Evolutionary conservation across 2,888 invertebrate genomes (phyloP).

Genomic region (Cosmopolites sordidus): DNA sequence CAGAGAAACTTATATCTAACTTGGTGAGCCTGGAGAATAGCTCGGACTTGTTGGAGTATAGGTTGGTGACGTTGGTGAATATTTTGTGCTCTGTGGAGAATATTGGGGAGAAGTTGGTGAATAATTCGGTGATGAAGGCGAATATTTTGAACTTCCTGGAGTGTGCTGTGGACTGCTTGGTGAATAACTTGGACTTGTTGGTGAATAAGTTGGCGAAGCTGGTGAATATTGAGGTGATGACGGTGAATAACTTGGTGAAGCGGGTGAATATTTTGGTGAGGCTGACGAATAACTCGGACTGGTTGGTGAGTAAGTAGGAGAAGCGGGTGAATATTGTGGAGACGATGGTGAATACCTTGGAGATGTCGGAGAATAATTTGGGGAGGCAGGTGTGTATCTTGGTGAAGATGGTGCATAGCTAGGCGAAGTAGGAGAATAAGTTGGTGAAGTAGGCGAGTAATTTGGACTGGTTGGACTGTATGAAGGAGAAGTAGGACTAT

Average conservation of each 20-base stretch:
- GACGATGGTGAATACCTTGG: constrained; percentile 83
- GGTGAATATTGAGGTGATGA: constrained; percentile 62
- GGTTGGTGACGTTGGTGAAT: constrained; percentile 74
- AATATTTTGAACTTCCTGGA: constrained; percentile 69
- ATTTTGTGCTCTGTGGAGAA: constrained; percentile 75
- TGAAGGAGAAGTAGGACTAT: constrained; percentile 75
- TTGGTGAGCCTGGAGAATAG: constrained; percentile 26
- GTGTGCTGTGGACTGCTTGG: constrained; percentile 71
- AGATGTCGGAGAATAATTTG: constrained; percentile 67
- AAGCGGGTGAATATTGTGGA: constrained; percentile 73
- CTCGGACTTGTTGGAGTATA: constrained; percentile 72
- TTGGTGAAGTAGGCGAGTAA: constrained; percentile 75
- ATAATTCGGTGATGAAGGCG: constrained; percentile 73
- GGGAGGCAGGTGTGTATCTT: constrained; percentile 80
- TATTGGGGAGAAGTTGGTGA: constrained; percentile 74
- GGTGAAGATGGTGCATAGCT: constrained; percentile 75
- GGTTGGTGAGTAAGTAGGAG: constrained; percentile 67
- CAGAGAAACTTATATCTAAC: not conserved
- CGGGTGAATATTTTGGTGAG: constrained; percentile 69
- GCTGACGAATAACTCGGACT: constrained; percentile 77
- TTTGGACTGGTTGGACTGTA: constrained; percentile 73
- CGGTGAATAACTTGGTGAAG: constrained; percentile 74
- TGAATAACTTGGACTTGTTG: constrained; percentile 67
- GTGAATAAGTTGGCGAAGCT: constrained; percentile 75
- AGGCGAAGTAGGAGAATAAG: constrained; percentile 77